Conservation (phyloP, 2,888 invertebrate species). For the Syritta pipiens region DNA sequence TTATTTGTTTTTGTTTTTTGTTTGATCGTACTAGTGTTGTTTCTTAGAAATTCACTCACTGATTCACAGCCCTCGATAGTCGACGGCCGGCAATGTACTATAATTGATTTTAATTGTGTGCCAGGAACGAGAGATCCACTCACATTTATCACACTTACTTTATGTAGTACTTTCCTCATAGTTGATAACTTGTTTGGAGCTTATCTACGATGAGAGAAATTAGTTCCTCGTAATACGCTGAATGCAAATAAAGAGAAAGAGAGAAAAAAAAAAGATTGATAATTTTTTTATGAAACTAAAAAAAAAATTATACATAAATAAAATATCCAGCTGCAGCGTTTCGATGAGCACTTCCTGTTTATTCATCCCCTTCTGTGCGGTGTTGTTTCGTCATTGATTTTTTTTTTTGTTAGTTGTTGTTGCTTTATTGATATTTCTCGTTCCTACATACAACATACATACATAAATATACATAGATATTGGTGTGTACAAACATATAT, state of each 20-base stretch:
- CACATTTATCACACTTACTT: conserved; percentile 28
- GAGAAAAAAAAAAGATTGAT: background rate
- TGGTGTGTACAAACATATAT: too few relatives aligned
- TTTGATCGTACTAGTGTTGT: conserved; percentile 5
- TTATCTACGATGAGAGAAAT: conserved; percentile 50
- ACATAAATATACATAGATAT: too few relatives aligned
- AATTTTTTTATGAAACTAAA: too few relatives aligned
- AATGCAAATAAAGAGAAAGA: conserved; percentile 55
- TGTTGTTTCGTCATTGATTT: conserved; percentile 68
- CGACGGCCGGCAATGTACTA: background rate
- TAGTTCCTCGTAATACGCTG: conserved; percentile 30
- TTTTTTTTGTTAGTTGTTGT: conserved; percentile 38
- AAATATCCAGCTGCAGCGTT: background rate
- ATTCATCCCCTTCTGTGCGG: conserved; percentile 9
- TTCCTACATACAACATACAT: too few relatives aligned
- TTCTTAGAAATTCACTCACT: conserved; percentile 8
- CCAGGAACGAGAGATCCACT: conserved; percentile 19
- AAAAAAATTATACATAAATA: conserved; percentile 16
- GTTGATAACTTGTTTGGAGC: conserved; percentile 48
- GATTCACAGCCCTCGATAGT: background rate
- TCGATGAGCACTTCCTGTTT: conserved; percentile 50
- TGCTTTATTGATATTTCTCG: conserved; percentile 35
- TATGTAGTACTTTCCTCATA: conserved; percentile 18
- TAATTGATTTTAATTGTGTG: conserved; percentile 49
- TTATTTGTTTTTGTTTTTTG: background rate